phyloP scores from a whole-genome alignment of 2,113 vertebrate species.

The Osmerus mordax region DNA sequence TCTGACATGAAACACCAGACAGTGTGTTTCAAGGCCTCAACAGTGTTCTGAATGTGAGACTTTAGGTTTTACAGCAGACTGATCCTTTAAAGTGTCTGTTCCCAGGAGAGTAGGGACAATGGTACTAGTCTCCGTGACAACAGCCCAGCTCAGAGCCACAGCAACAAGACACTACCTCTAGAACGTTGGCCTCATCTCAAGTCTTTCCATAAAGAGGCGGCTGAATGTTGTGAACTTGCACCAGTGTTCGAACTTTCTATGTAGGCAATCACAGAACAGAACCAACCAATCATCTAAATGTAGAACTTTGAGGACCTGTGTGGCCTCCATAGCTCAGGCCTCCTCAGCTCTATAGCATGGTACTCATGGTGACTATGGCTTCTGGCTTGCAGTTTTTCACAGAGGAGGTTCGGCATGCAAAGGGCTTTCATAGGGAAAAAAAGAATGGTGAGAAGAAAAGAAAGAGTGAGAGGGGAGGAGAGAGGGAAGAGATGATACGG shows the following conservation, averaged over 20 bases:
- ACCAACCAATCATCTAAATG: no score
- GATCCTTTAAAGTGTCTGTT: neutral
- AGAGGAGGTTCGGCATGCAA: slow-evolving; percentile 33
- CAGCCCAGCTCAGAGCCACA: no score
- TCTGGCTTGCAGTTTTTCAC: slow-evolving; percentile 5
- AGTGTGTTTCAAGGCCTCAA: neutral
- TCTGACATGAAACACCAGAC: neutral
- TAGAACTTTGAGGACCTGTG: no score
- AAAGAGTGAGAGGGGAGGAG: slow-evolving; percentile 50
- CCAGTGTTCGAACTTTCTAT: no score
- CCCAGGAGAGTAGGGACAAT: no score
- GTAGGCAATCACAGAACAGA: no score
- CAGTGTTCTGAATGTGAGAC: neutral
- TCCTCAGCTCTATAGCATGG: slow-evolving; percentile 5
- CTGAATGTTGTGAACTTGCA: no score
- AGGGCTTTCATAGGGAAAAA: slow-evolving; percentile 2
- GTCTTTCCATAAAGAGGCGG: no score
- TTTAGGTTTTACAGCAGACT: neutral
- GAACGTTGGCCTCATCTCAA: no score
- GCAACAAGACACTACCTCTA: no score
- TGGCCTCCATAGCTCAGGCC: neutral
- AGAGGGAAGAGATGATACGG: slow-evolving; percentile 20
- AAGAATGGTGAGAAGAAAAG: slow-evolving; percentile 28
- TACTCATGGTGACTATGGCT: neutral
- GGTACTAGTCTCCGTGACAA: no score